Conservation (phyloP, 2,797 vertebrate genomes). For the Epinephelus coioides region DNA sequence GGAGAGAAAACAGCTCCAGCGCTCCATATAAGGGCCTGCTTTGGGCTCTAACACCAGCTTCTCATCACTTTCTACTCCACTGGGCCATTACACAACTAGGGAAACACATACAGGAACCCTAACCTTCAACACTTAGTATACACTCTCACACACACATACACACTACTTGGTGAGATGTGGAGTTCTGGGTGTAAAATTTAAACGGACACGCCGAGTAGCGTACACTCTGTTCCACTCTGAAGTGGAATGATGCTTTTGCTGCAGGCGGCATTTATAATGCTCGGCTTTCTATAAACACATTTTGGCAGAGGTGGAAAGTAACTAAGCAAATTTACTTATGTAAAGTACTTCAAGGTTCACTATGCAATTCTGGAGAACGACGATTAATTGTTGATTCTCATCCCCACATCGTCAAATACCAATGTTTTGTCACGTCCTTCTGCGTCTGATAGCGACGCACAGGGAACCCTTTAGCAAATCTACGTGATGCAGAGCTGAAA, state of each 20-base stretch:
- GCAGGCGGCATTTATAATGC: slow-evolving; percentile 36
- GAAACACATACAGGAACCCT: slow-evolving; percentile 76
- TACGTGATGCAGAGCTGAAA: no score
- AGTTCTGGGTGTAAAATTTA: slow-evolving; percentile 57
- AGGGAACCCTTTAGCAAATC: no score
- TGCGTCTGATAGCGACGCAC: no score
- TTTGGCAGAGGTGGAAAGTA: slow-evolving; percentile 23
- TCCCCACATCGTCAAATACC: no score
- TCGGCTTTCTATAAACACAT: slow-evolving; percentile 52
- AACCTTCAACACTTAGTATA: slow-evolving; percentile 69
- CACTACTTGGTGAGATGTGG: slow-evolving; percentile 46
- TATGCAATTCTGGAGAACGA: no score
- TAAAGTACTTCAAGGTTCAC: neutral
- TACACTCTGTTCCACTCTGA: slow-evolving; percentile 50
- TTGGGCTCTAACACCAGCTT: slow-evolving; percentile 86
- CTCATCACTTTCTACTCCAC: slow-evolving; percentile 85
- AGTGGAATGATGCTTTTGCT: slow-evolving; percentile 59
- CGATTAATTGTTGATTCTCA: no score
- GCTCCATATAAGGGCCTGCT: slow-evolving; percentile 88
- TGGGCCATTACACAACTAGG: slow-evolving; percentile 80
- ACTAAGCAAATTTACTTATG: neutral
- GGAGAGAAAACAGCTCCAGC: slow-evolving; percentile 85
- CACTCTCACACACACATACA: slow-evolving; percentile 46
- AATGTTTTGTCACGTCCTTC: no score
- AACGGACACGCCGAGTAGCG: slow-evolving; percentile 47